phyloP scores from a whole-genome alignment of 2,113 vertebrate genomes.

The Corythornis cristatus region DNA sequence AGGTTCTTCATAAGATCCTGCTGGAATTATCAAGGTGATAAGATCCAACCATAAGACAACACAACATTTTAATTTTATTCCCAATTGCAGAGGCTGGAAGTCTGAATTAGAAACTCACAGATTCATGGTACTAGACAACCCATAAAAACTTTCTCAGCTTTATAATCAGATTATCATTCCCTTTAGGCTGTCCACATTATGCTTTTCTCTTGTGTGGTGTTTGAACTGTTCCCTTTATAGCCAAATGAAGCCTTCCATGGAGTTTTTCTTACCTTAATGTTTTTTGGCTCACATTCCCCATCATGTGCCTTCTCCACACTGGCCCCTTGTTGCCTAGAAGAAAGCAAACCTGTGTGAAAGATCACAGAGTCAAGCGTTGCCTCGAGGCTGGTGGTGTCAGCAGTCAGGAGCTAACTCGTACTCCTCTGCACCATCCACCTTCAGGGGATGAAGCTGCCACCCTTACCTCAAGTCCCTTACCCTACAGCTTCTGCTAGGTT shows the following conservation, averaged over 20 bases:
- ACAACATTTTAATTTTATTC: neutral
- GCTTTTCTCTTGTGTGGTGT: neutral
- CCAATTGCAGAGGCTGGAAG: neutral
- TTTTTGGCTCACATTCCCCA: neutral
- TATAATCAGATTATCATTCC: neutral
- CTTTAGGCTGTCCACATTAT: neutral
- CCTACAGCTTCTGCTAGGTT: neutral
- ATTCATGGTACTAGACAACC: neutral
- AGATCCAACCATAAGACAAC: neutral
- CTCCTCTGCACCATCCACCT: neutral
- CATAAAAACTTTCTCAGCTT: neutral
- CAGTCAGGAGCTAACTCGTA: neutral
- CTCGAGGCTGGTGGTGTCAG: accelerated
- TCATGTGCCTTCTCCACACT: neutral
- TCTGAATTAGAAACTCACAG: neutral
- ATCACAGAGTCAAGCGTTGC: neutral
- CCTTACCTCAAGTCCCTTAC: neutral
- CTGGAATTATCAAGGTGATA: neutral
- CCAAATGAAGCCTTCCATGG: neutral
- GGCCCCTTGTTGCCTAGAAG: neutral
- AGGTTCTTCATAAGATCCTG: neutral
- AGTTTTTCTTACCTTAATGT: neutral
- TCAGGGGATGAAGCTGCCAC: neutral
- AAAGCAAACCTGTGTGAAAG: neutral
- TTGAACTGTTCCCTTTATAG: neutral